A percentile compares a stretch with the other conserved stretches of the same genome.
phyloP scores from a whole-genome alignment of 2,888 invertebrate species.

The Arge pagana region DNA sequence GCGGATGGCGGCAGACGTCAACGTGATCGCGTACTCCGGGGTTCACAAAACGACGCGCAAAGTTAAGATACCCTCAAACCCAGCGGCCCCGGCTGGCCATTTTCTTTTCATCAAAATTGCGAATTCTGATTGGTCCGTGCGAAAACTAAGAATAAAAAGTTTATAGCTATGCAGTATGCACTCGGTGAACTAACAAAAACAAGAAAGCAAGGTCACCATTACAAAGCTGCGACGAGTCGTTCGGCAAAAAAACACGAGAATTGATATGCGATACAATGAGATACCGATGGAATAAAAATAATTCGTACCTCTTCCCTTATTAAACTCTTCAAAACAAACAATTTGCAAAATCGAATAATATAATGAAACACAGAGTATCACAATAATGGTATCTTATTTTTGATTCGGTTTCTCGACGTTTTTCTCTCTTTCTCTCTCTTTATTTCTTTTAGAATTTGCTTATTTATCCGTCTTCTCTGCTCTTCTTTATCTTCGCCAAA shows the following conservation, averaged over 20 bases:
- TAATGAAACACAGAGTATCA: conserved; percentile 17
- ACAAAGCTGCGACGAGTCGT: background rate
- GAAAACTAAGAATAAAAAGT: conserved; percentile 42
- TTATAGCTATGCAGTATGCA: conserved; percentile 33
- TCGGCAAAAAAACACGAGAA: background rate
- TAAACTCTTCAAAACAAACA: conserved; percentile 18
- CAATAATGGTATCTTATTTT: too few relatives aligned
- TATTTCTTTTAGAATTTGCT: background rate
- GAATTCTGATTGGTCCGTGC: conserved; percentile 50
- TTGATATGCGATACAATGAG: background rate
- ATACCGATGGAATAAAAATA: background rate
- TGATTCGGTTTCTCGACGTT: background rate
- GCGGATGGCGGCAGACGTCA: conserved; percentile 75
- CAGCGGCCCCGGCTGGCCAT: conserved; percentile 49
- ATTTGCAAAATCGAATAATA: conserved; percentile 15
- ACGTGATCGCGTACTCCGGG: conserved; percentile 73
- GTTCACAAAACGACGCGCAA: conserved; percentile 81
- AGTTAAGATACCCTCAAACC: conserved; percentile 70
- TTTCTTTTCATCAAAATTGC: conserved; percentile 50
- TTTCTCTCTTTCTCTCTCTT: background rate
- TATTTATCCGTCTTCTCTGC: too few relatives aligned
- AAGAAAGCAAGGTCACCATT: conserved; percentile 23
- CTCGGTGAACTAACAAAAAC: conserved; percentile 32
- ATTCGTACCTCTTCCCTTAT: conserved; percentile 12
- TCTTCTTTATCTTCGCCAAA: too few relatives aligned